Conservation (phyloP, 2,797 vertebrate species). For the Girardinus metallicus region DNA sequence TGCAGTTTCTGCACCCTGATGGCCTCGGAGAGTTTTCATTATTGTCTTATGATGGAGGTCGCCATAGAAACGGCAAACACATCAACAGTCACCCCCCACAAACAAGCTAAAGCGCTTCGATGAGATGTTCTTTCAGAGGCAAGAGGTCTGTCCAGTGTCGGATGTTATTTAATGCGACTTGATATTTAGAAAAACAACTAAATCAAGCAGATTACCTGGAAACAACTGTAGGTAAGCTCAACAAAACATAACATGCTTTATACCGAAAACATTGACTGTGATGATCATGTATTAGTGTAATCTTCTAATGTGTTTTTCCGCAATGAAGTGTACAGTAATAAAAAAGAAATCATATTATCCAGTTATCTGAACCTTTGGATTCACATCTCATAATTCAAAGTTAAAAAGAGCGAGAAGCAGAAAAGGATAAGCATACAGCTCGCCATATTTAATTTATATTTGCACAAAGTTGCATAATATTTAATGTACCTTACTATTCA, state of each 20-base stretch:
- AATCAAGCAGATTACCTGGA: constrained; percentile 11
- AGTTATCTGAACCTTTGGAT: neutral
- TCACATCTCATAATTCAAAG: neutral
- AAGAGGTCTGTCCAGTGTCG: constrained; percentile 44
- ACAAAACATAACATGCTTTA: neutral
- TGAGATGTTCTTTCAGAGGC: constrained; percentile 55
- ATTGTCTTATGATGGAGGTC: constrained; percentile 70
- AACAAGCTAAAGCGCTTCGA: constrained; percentile 60
- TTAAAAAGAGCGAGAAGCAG: neutral
- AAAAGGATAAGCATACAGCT: neutral
- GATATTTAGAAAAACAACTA: constrained; percentile 29
- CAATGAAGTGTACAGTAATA: neutral
- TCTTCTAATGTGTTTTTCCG: neutral
- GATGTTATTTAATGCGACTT: constrained; percentile 51
- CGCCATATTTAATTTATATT: neutral
- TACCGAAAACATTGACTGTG: constrained; percentile 4
- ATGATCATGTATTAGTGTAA: neutral
- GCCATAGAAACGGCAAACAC: constrained; percentile 77
- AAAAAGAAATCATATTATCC: neutral
- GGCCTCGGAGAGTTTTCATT: constrained; percentile 74
- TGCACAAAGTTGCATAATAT: neutral
- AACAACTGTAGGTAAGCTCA: constrained; percentile 6
- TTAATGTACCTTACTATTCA: neutral
- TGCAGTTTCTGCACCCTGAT: constrained; percentile 61
- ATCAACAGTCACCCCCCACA: constrained; percentile 47